These are phyloP conservation scores for Nasonia oneida DNA, from an alignment of 2,888 invertebrate genomes.

Conservation along the genomic window DNA sequence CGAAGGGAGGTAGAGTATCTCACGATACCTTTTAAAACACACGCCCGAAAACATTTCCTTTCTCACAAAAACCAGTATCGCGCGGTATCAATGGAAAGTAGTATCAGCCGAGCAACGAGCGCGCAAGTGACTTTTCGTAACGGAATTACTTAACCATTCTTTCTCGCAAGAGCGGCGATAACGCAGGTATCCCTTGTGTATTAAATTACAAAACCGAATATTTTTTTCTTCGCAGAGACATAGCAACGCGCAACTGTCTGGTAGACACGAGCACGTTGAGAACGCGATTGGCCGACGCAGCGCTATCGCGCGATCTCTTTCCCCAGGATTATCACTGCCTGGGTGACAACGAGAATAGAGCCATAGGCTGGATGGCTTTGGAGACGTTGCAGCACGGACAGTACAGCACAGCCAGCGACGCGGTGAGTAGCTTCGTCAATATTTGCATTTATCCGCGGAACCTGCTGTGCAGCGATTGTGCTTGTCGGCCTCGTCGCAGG, in stretches of 20 bases:
- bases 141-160: not conserved
- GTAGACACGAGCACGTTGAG: slow-evolving; percentile 82
- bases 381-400: slow-evolving; percentile 91
- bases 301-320: slow-evolving; percentile 93
- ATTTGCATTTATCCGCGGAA: not conserved
- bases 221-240: slow-evolving; percentile 81
- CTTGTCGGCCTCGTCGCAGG: not conserved
- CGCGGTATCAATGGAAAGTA: slow-evolving; percentile 7
- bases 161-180: not conserved
- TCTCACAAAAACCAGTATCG: not conserved
- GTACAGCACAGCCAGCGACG: slow-evolving; percentile 93
- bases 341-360: slow-evolving; percentile 95
- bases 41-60: not conserved
- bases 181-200: not conserved
- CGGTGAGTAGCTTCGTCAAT: slow-evolving; percentile 83
- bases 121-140: slow-evolving; percentile 1
- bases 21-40: not conserved
- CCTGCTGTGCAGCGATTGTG: not conserved
- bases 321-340: slow-evolving; percentile 96
- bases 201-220: not conserved
- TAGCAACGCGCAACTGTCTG: slow-evolving; percentile 94
- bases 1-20: not conserved
- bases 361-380: slow-evolving; percentile 96
- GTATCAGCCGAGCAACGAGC: not conserved
- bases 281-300: slow-evolving; percentile 93